phyloP scores from a whole-genome alignment of 2,113 vertebrate genomes.

The Charadrius vociferus region DNA sequence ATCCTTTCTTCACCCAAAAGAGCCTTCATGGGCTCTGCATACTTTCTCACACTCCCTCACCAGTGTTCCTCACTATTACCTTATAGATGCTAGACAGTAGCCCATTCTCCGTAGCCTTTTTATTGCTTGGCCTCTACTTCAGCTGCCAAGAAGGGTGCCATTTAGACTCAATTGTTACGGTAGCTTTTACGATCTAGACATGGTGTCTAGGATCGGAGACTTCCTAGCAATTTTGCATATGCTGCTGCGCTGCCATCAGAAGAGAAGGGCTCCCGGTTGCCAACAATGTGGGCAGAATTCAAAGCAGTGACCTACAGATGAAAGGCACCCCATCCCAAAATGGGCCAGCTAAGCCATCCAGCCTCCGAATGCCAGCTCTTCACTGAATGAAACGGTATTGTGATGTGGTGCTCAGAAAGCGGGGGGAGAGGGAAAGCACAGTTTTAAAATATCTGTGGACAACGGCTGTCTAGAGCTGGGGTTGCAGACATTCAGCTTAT shows the following conservation, averaged over 20 bases:
- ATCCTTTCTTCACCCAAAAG: constrained; percentile 45
- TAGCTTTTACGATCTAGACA: constrained; percentile 63
- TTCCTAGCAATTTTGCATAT: constrained; percentile 56
- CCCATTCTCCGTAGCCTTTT: constrained; percentile 44
- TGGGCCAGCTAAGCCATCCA: constrained; percentile 39
- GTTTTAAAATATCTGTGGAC: constrained; percentile 28
- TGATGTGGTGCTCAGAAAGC: not conserved
- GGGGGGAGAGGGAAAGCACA: fast-evolving
- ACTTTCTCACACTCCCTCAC: constrained; percentile 57
- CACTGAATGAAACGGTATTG: constrained; percentile 49
- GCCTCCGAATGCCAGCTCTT: constrained; percentile 23
- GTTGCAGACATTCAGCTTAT: constrained; percentile 23
- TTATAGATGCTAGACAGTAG: constrained; percentile 54
- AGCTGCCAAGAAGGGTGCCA: constrained; percentile 55
- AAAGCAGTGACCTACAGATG: constrained; percentile 59
- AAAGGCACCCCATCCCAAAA: constrained; percentile 33
- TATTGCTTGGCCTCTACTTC: constrained; percentile 41
- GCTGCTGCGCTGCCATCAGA: constrained; percentile 22
- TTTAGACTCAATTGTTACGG: constrained; percentile 58
- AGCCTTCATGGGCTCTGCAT: not conserved
- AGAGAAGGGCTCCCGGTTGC: constrained; percentile 22
- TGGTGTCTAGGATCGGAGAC: constrained; percentile 58
- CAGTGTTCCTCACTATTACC: constrained; percentile 22
- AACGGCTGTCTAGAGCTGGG: not conserved
- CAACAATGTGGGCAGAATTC: constrained; percentile 53